Percentiles rank a stretch among this genome's conserved stretches.
Evolutionary conservation across 2,797 vertebrate genomes (phyloP).

Genomic region (Xerus rutilus): DNA sequence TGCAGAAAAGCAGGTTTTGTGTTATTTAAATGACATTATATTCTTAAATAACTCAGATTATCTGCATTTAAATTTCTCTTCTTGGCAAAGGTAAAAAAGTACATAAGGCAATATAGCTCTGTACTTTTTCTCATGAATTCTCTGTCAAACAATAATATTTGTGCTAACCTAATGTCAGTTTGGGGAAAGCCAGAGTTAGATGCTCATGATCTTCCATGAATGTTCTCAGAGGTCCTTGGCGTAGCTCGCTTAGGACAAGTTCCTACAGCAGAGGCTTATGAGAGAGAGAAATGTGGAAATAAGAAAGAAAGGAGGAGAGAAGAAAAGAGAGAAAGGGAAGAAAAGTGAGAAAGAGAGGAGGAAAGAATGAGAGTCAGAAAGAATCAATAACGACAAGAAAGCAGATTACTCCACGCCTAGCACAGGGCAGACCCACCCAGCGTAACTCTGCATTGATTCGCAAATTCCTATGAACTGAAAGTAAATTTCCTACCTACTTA

Average conservation of each 20-base stretch:
- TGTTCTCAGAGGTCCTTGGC: background rate
- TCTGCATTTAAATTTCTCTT: background rate
- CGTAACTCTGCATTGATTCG: background rate
- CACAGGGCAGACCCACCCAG: background rate
- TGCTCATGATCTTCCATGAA: background rate
- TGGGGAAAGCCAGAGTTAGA: background rate
- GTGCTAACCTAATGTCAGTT: background rate
- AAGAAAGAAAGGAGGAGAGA: too few species aligned
- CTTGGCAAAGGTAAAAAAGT: background rate
- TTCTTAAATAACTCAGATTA: background rate
- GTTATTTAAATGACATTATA: background rate
- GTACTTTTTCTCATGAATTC: background rate
- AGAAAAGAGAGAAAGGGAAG: too few species aligned
- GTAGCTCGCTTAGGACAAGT: background rate
- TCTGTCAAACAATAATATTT: background rate
- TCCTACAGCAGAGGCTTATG: background rate
- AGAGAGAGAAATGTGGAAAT: background rate
- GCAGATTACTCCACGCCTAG: background rate
- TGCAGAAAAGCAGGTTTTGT: slow-evolving; percentile 7
- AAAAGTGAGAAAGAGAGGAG: too few species aligned
- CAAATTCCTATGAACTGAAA: background rate
- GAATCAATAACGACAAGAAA: background rate
- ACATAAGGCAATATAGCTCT: background rate
- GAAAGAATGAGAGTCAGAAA: too few species aligned
- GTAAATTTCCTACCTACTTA: background rate